phyloP scores from a whole-genome alignment of 30 jellyfish, hydroid and myxozoan genomes.

The Catostylus mosaicus region DNA sequence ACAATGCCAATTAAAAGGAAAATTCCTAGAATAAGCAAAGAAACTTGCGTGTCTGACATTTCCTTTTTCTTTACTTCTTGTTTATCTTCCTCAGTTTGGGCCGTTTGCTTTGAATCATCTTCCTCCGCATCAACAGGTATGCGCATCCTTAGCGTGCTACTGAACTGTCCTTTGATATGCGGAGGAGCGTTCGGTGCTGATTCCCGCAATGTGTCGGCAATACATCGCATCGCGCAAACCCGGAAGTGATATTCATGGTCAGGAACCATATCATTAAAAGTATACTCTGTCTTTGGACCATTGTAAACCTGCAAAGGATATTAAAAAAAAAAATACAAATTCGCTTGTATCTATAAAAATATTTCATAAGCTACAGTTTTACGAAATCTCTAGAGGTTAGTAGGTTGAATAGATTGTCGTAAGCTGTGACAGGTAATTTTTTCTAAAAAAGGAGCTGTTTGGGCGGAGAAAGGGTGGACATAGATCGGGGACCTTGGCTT shows the following conservation, averaged over 20 bases:
- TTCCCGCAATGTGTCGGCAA: conserved; percentile 62
- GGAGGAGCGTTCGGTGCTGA: conserved; percentile 67
- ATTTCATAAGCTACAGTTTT: too few relatives aligned
- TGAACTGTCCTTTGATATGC: conserved; percentile 83
- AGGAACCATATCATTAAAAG: conserved; percentile 54
- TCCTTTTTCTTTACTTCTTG: conserved; percentile 35
- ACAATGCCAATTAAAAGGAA: conserved; percentile 80
- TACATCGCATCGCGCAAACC: conserved; percentile 76
- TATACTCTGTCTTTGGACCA: conserved; percentile 64
- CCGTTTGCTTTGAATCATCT: conserved; percentile 51
- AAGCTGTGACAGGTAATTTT: too few relatives aligned
- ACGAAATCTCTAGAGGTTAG: too few relatives aligned
- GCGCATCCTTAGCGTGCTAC: conserved; percentile 63
- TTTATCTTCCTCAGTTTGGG: conserved; percentile 3
- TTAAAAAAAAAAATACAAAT: not conserved
- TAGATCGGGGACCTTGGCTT: too few relatives aligned
- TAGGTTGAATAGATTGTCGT: too few relatives aligned
- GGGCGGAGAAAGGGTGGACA: too few relatives aligned
- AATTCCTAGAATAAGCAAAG: conserved; percentile 73
- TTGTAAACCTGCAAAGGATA: conserved; percentile 70
- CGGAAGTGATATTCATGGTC: conserved; percentile 83
- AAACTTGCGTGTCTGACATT: conserved; percentile 89
- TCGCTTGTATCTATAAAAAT: not conserved
- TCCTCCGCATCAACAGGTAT: conserved; percentile 53
- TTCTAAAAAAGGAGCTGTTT: too few relatives aligned